phyloP scores from a whole-genome alignment of 2,113 vertebrate genomes.

The Mobula hypostoma region DNA sequence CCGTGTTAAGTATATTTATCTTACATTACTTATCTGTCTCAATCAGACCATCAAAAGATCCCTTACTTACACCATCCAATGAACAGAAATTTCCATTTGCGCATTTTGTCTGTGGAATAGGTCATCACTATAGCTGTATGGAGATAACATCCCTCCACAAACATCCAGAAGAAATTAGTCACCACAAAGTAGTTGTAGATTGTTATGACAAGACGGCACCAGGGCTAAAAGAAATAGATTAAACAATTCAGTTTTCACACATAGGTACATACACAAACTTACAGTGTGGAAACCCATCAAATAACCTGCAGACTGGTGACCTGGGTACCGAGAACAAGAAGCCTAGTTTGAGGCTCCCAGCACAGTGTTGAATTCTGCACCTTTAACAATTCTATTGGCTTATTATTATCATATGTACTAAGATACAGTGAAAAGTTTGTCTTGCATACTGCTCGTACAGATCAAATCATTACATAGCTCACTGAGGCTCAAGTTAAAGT shows the following conservation, averaged over 20 bases:
- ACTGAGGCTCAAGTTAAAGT: too few species aligned
- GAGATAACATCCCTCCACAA: conserved; percentile 95
- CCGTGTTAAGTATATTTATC: too few species aligned
- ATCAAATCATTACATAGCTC: too few species aligned
- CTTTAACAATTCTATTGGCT: not conserved
- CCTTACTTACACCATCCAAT: conserved; percentile 91
- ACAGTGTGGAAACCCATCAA: not conserved
- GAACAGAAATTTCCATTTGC: conserved; percentile 94
- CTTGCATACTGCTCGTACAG: too few species aligned
- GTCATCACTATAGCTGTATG: conserved; percentile 96
- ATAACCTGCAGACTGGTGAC: not conserved
- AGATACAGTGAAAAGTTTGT: too few species aligned
- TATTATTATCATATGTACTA: too few species aligned
- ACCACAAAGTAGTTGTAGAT: conserved; percentile 98
- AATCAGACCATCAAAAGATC: not conserved
- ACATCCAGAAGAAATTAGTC: conserved; percentile 99
- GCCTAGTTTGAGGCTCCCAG: not conserved
- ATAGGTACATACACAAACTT: too few species aligned
- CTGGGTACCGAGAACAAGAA: not conserved
- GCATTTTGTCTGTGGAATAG: conserved; percentile 90
- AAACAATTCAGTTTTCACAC: not conserved
- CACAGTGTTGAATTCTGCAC: not conserved
- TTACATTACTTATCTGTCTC: not conserved
- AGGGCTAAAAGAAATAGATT: conserved; percentile 62
- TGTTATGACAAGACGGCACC: conserved; percentile 89